These are phyloP conservation scores for Mimumesa dahlbomi DNA, from an alignment of 2,888 invertebrate species.

Conservation along the genomic window DNA sequence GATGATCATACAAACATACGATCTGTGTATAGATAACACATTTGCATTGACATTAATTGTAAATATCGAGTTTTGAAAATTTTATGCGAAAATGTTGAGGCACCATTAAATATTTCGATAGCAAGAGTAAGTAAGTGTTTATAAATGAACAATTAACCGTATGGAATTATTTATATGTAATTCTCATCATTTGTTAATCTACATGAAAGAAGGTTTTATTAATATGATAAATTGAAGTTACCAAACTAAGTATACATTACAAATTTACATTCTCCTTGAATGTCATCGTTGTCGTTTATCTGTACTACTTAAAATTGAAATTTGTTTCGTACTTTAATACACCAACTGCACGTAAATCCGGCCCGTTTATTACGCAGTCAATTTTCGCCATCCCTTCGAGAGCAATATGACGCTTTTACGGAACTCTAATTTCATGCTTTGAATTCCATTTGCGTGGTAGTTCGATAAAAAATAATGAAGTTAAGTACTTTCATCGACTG, in stretches of 20 bases:
- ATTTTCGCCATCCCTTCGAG: background rate
- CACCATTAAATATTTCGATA: too few relatives aligned
- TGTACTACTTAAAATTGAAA: conserved; percentile 10
- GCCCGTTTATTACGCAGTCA: background rate
- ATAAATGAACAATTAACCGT: too few relatives aligned
- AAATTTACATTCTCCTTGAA: conserved; percentile 12
- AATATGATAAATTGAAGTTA: too few relatives aligned
- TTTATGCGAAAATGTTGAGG: too few relatives aligned
- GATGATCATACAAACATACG: too few relatives aligned
- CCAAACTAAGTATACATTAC: conserved; percentile 23
- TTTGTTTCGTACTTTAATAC: conserved; percentile 4
- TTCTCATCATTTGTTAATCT: too few relatives aligned
- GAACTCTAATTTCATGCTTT: conserved; percentile 19
- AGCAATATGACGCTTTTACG: conserved; percentile 28
- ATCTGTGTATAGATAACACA: too few relatives aligned
- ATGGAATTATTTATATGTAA: too few relatives aligned
- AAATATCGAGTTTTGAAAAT: too few relatives aligned
- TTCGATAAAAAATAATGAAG: conserved; percentile 3
- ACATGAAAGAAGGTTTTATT: too few relatives aligned
- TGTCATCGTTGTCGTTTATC: conserved; percentile 29
- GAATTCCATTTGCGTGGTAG: conserved; percentile 13
- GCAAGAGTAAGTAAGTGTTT: too few relatives aligned
- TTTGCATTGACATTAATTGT: too few relatives aligned
- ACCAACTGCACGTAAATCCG: background rate
- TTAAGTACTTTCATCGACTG: conserved; percentile 17